Conservation (phyloP, 64 coral and sea anemone species). For the Catalaphyllia jardinei region DNA sequence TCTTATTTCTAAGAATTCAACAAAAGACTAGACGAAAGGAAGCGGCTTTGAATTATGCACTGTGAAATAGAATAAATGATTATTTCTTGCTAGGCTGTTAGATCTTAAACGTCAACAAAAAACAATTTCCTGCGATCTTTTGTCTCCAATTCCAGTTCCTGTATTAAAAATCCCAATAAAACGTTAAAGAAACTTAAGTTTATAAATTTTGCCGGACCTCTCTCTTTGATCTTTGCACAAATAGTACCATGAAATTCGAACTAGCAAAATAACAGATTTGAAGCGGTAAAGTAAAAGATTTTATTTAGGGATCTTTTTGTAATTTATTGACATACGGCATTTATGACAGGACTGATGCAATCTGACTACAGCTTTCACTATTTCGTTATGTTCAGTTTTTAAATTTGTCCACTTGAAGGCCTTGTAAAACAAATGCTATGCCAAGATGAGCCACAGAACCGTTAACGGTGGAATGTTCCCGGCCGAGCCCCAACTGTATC, state of each 20-base stretch:
- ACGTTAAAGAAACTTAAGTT: neutral
- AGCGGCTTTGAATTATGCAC: neutral
- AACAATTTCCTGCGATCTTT: neutral
- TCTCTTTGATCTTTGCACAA: neutral
- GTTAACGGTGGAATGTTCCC: neutral
- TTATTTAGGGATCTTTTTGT: constrained; percentile 4
- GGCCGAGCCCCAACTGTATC: neutral
- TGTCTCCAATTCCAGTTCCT: constrained; percentile 25
- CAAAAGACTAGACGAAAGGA: neutral
- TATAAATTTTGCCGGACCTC: neutral
- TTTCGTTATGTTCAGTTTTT: too few species aligned
- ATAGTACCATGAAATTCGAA: neutral
- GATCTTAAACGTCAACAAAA: neutral
- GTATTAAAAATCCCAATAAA: neutral
- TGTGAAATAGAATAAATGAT: neutral
- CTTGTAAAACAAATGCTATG: too few species aligned
- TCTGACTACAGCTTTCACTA: neutral
- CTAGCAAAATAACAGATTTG: neutral
- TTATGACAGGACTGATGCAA: constrained; percentile 21
- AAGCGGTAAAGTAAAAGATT: constrained; percentile 36
- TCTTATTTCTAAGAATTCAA: neutral
- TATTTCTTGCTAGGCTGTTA: neutral
- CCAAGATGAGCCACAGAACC: neutral
- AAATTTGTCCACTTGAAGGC: too few species aligned
- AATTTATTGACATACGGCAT: constrained; percentile 20